A percentile compares a stretch with the other conserved stretches of the same genome.
phyloP scores from a whole-genome alignment of 2,888 invertebrate species.

The Alentia gelatinosa region DNA sequence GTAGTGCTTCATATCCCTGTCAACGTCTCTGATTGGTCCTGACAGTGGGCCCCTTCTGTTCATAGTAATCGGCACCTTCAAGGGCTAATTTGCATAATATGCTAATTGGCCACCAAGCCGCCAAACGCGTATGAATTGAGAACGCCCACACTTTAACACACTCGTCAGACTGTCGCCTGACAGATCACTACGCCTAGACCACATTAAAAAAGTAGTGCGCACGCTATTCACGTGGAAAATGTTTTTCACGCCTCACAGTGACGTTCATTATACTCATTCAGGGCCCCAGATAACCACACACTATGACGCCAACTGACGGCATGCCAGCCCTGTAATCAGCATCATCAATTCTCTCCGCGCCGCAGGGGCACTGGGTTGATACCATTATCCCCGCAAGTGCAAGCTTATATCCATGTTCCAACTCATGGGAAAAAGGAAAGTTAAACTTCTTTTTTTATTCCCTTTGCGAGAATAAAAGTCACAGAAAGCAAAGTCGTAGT shows the following conservation, averaged over 20 bases:
- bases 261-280: not conserved
- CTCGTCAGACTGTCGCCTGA: not conserved
- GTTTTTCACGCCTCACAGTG: not conserved
- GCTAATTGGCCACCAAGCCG: not conserved
- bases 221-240: not conserved
- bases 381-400: not conserved
- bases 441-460: no score
- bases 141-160: not conserved
- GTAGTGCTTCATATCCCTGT: no score
- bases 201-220: not conserved
- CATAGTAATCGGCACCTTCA: not conserved
- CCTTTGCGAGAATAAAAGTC: no score
- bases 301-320: not conserved
- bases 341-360: not conserved
- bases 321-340: not conserved
- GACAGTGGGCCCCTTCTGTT: not conserved
- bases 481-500: no score
- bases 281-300: not conserved
- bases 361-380: not conserved
- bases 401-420: not conserved
- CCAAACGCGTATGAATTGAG: not conserved
- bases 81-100: not conserved
- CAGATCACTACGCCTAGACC: not conserved
- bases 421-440: no score
- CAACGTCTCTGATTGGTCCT: not conserved